These are phyloP conservation scores for Tympanuchus pallidicinctus DNA, from an alignment of 2,113 vertebrate species.

Conservation along the genomic window DNA sequence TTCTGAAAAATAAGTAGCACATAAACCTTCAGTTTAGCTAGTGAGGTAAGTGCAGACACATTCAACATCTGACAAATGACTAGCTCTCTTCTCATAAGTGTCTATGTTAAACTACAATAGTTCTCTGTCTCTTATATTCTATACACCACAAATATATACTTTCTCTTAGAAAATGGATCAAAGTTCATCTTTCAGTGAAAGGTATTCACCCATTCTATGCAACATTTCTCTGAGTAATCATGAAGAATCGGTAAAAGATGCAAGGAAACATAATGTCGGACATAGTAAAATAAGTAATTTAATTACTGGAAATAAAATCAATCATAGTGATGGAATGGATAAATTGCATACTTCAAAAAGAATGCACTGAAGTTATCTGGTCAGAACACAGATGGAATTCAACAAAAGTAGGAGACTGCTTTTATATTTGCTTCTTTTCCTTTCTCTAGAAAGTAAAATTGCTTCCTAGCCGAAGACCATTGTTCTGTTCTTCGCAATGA, in stretches of 20 bases:
- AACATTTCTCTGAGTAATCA: not conserved
- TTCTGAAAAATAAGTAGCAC: not conserved
- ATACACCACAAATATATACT: accelerated
- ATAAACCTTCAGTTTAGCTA: not conserved
- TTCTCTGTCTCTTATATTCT: not conserved
- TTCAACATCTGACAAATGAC: not conserved
- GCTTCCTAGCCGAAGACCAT: not conserved
- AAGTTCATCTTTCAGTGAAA: not conserved
- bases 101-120: not conserved
- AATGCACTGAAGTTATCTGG: not conserved
- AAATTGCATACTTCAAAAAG: not conserved
- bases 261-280: not conserved
- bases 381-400: not conserved
- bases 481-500: not conserved
- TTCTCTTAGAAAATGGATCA: not conserved
- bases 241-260: not conserved
- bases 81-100: not conserved
- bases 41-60: not conserved
- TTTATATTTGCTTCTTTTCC: not conserved
- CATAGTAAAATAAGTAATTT: not conserved
- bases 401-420: not conserved
- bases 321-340: not conserved
- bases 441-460: not conserved
- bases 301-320: not conserved
- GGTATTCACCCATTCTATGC: not conserved